Base-by-base conservation (phyloP, 2,797 vertebrate species). In the Gambusia yucatana region DNA sequence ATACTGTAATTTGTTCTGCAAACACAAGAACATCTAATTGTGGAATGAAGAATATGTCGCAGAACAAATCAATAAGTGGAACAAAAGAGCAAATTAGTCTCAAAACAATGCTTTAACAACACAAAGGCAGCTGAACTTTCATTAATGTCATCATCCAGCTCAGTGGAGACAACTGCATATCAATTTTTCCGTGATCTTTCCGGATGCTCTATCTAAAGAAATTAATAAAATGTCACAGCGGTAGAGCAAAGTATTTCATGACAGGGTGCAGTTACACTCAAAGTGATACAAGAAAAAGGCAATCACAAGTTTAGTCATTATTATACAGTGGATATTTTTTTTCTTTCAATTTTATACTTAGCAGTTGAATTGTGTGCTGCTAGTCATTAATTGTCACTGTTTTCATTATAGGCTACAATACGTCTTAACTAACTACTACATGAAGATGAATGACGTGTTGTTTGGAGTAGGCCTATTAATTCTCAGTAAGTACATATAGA, bases 131-230 rank as follows among this genome's bases (percentile, higher is more conserved):
- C 72, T 76, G 83, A 91, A 88, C 88, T 87, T 86, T 84, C 90
- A 93, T 93, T 92, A 92, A 85, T 82, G 87, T 88, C 87, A 86
- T 82, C 36, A 81, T 76, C 57, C 46, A 39, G 67, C 73, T 76
- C 41, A 73, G 52, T 75, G 84, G 59, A 91, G 80, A 84, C 87
- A 87, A 57, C 47, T 82, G 57, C 59, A 75, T 69, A 86, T 84
- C 83, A 82, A 84, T 86, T 70, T 65, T 73, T 77, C 76, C 55
- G 50, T 72, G 14, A 57, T 83, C 17, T 88, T 83, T 84, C 80
- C 84, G 43, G 39, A 80, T 79, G 47, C 33, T 84, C 50, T 41
- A 77, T 85, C 84, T 87, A 16, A 82, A 85, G 67, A 77, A 50
- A 70, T 85, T 69, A 52, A 71, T 74, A 46, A 89, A 89, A 88